Base-by-base conservation (phyloP, 2,888 invertebrate genomes). In the Lepidocyrtoides sp. region DNA sequence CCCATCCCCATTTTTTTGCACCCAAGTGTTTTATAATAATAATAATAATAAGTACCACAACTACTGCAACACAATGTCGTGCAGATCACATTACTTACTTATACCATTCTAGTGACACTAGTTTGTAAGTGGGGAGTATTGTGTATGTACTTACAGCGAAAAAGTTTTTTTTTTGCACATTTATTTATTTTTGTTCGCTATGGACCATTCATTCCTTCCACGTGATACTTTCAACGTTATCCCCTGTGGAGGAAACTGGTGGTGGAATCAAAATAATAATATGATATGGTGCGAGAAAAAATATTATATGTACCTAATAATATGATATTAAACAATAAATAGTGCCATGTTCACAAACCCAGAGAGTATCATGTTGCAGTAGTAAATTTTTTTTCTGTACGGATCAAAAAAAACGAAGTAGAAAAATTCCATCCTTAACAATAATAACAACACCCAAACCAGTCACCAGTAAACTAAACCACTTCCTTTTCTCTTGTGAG, bases 381-480 rank as follows among this genome's bases (percentile, higher is more conserved):
- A 26, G 5, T 20, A 1, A 26, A 8, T 60, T n/a, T n/a, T n/a
- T n/a, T n/a, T n/a, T n/a, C n/a, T n/a, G n/a, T n/a, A n/a, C 26
- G 12, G 17, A 20, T 17, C 10, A 20, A 2, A 57, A 20, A 12
- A 57, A 60, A 60, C 10, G 26, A 60, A 23, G 36, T 32, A 66
- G 36, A 2, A 66, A 66, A 32, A 66, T 66, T 66, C 66, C 66
- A 36, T 66, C 66, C 36, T 32, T 29, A n/a, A 36, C 66, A 66
- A 66, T 66, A 29, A 66, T 66, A 66, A 36, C 29, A 66, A 66
- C n/a, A 66, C 32, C 20, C 32, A 36, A 36, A 66, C 32, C 66
- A 66, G 66, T 66, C 66, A 66, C 32, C 66, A 66, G 66, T 66
- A 66, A 75, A 75, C 72, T 48, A 75, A 75, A 75, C 72, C 72